Evolutionary conservation across 2,113 vertebrate genomes (phyloP).

Genomic region (Lonchura striata): DNA sequence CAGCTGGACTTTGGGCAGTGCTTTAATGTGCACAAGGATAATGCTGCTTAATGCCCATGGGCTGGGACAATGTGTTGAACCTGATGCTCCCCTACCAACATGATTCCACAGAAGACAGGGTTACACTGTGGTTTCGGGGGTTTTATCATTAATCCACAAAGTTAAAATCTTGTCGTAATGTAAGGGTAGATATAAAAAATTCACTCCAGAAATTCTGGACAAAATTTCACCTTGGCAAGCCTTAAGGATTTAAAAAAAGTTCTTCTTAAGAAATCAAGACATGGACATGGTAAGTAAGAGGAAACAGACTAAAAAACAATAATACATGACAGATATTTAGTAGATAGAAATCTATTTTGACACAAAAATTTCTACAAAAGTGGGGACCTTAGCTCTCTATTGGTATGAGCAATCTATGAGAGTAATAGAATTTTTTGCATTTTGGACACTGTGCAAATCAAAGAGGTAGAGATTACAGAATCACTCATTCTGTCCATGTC

Average conservation of each 20-base stretch:
- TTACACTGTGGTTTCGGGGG: background rate
- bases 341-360: background rate
- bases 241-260: background rate
- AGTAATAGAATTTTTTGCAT: background rate
- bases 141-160: background rate
- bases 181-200: background rate
- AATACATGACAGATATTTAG: background rate
- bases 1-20: background rate
- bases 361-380: background rate
- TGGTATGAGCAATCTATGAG: background rate
- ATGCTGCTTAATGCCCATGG: rapidly evolving
- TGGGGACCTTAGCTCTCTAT: background rate
- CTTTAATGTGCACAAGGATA: rapidly evolving
- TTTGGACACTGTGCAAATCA: background rate
- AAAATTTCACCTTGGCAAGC: background rate
- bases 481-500: background rate
- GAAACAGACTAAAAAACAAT: background rate
- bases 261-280: background rate
- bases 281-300: background rate
- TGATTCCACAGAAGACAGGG: background rate
- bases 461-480: background rate
- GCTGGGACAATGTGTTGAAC: background rate
- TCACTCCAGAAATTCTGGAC: background rate
- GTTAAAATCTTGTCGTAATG: background rate
- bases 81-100: rapidly evolving